Evolutionary conservation across 2,888 invertebrate genomes (phyloP).

Genomic region (Chrysodeixis includens): DNA sequence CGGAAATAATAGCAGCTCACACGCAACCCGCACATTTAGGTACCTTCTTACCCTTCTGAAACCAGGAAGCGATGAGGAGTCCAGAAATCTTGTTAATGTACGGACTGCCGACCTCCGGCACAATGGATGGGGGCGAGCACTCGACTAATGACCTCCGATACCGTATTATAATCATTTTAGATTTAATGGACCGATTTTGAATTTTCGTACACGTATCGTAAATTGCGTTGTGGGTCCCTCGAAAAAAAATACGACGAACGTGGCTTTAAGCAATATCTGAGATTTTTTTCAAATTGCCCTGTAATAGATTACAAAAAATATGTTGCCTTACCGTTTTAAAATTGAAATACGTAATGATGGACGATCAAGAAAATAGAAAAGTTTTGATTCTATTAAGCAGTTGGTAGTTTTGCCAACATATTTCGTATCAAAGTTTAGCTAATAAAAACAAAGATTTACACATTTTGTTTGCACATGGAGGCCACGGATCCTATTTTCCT

Average conservation of each 20-base stretch:
- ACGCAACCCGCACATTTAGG: slow-evolving; percentile 77
- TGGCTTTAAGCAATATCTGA: neutral
- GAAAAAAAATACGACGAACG: neutral
- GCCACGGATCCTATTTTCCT: slow-evolving; percentile 4
- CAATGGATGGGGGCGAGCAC: slow-evolving; percentile 28
- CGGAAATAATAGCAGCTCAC: slow-evolving; percentile 77
- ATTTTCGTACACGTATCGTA: slow-evolving; percentile 13
- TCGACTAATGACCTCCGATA: slow-evolving; percentile 37
- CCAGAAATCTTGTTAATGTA: slow-evolving; percentile 52
- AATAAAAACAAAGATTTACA: neutral
- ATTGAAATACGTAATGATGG: too few species aligned
- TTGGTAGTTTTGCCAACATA: neutral
- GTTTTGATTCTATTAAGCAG: neutral
- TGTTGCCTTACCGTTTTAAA: too few species aligned
- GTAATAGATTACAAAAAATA: too few species aligned
- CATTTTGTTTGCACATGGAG: neutral
- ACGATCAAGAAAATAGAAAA: too few species aligned
- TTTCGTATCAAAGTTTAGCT: neutral
- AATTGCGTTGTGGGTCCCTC: neutral
- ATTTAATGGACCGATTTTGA: slow-evolving; percentile 36
- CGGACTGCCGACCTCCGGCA: slow-evolving; percentile 36
- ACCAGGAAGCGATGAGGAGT: slow-evolving; percentile 62
- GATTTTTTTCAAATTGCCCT: neutral
- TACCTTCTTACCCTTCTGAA: slow-evolving; percentile 49
- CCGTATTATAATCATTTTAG: slow-evolving; percentile 31